Percentiles rank a stretch among this genome's conserved stretches.
Evolutionary conservation across 2,888 invertebrate genomes (phyloP).

Genomic region (Netelia inedita): DNA sequence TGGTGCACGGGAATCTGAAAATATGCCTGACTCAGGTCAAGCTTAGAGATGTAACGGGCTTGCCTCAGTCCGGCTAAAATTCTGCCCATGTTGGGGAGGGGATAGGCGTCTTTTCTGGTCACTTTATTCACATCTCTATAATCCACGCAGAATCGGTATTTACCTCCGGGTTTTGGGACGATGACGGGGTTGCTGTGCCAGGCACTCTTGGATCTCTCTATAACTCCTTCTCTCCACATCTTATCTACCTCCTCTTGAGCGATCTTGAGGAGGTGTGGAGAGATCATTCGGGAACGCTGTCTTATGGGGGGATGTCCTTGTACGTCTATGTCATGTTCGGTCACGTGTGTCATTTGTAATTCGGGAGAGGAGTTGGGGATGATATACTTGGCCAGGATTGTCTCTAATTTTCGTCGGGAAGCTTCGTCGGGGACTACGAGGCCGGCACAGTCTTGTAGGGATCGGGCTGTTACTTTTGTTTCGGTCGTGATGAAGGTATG

Average conservation of each 20-base stretch:
- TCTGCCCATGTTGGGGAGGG: background rate
- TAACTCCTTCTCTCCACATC: constrained; percentile 2
- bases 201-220: background rate
- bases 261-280: background rate
- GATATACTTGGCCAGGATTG: no score
- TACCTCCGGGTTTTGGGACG: no score
- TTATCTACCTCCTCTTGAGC: constrained; percentile 6
- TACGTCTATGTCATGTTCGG: background rate
- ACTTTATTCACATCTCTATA: no score
- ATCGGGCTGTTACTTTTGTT: no score
- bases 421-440: background rate
- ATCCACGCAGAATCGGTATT: no score
- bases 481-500: background rate
- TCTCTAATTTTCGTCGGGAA: background rate
- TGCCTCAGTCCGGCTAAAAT: constrained; percentile 48
- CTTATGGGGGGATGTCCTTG: background rate
- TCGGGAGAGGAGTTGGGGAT: background rate
- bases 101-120: background rate
- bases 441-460: no score
- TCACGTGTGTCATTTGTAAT: background rate
- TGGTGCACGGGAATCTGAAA: no score
- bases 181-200: background rate
- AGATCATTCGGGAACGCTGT: no score
- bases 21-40: no score
- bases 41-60: background rate